Percentiles rank a stretch among this genome's conserved stretches.
These are phyloP conservation scores for Acrossocheilus wenchowensis DNA, from an alignment of 2,797 vertebrate species.

Conservation along the genomic window DNA sequence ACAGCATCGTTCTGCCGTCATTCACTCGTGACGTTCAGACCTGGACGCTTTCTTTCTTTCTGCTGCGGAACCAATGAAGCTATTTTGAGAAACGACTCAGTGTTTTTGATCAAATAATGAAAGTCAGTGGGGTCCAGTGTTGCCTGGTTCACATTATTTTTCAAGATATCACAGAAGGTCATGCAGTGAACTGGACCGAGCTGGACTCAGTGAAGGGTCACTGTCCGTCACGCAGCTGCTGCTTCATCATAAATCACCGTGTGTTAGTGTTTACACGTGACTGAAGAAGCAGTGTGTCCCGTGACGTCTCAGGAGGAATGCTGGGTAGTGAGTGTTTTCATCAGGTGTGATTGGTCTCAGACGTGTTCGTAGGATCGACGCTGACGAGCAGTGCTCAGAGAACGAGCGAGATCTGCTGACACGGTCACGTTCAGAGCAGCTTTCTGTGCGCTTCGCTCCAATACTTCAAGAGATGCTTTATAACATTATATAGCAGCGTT, in stretches of 20 bases:
- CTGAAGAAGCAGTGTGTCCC: no score
- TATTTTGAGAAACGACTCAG: not conserved
- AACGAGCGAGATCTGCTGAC: not conserved
- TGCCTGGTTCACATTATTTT: not conserved
- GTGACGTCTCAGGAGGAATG: not conserved
- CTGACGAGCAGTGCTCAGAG: not conserved
- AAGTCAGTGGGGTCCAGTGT: not conserved
- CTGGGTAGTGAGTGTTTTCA: not conserved
- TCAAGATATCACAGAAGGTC: not conserved
- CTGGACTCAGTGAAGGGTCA: not conserved
- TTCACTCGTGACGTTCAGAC: not conserved
- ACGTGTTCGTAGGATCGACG: not conserved
- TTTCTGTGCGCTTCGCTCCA: conserved; percentile 19
- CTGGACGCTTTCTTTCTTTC: not conserved
- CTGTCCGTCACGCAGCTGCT: not conserved
- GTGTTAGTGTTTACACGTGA: not conserved
- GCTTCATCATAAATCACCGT: not conserved
- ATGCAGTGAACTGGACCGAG: not conserved
- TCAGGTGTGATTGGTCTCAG: not conserved
- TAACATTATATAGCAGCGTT: not conserved
- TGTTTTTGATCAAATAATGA: not conserved
- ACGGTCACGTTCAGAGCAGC: not conserved
- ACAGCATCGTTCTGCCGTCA: not conserved
- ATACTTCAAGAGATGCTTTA: conserved; percentile 24
- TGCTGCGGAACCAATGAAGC: not conserved